Percentiles rank a stretch among this genome's conserved stretches.
These are phyloP conservation scores for Baccha elongata DNA, from an alignment of 2,888 invertebrate genomes.

Conservation along the genomic window DNA sequence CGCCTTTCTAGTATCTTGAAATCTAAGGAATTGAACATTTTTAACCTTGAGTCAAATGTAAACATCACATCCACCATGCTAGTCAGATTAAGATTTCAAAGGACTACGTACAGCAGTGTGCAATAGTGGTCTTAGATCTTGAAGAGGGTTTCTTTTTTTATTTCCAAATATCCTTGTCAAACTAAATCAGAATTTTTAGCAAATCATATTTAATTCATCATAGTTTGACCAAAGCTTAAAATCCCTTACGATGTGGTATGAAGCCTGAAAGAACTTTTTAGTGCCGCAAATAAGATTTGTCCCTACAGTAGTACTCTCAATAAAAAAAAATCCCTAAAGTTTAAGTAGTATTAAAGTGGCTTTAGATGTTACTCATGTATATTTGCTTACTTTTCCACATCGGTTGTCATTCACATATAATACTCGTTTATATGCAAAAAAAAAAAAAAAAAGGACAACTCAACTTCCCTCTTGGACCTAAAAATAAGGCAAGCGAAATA, in stretches of 20 bases:
- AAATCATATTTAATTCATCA: too few species aligned
- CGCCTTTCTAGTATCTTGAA: too few species aligned
- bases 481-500: slow-evolving; percentile 28
- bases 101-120: too few species aligned
- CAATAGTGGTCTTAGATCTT: too few species aligned
- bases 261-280: neutral
- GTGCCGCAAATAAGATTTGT: neutral
- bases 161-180: too few species aligned
- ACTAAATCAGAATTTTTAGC: too few species aligned
- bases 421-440: slow-evolving; percentile 16
- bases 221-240: neutral
- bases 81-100: too few species aligned
- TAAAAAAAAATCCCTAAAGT: neutral
- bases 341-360: slow-evolving; percentile 16
- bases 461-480: neutral
- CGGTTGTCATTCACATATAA: neutral
- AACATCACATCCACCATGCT: too few species aligned
- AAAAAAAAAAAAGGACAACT: slow-evolving; percentile 8
- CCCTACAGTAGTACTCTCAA: neutral
- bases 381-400: slow-evolving; percentile 20
- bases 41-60: too few species aligned
- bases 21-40: too few species aligned
- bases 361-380: neutral
- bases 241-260: neutral
- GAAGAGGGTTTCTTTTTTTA: too few species aligned